Base-by-base conservation (phyloP, 2,888 invertebrate genomes). In the Drosophila sordidapex region DNA sequence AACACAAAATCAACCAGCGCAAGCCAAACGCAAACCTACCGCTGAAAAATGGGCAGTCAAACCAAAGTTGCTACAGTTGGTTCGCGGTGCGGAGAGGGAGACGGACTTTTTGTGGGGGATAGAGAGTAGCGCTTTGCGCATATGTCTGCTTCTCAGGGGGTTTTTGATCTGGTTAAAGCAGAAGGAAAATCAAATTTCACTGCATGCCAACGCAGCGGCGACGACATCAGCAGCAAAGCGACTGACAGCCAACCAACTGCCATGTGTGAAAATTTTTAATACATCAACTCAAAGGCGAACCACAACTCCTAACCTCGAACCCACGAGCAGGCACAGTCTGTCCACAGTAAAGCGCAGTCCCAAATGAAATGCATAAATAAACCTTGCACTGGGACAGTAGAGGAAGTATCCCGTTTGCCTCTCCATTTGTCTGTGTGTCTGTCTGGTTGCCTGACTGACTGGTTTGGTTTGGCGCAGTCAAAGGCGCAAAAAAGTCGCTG, bases 231-330 rank as follows among this genome's bases (percentile, higher is more conserved):
- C 69, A 27, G 35, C 58, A 43, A 54, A 66, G 66, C 67, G 64
- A 74, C 64, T 79, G 84, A 86, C 68, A 74, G 48, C 71, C 76
- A 75, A 70, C 69, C 83, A 90, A 81, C 83, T 90, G 89, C 87
- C 90, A 90, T 81, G 87, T 90, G 87, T 81, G 81, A 89, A 90
- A 81, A 86, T 81, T 90, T 87, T 87, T 87, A 87, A 87, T 87
- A 87, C 81, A 87, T 87, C 87, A 87, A 89, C 85, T 84, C 87
- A 87, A 85, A 85, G 73, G 77, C 72, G 77, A 72, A 72, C 76
- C 84, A 76, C 83, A 87, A 58, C 70, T 56, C 27, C n/a, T 51
- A 54, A 53, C 43, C 56, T 15, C 13, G 10, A 7, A 33, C 33
- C 52, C 15, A 7, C 15, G 33, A 21, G 52, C 18, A 38, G 36